A percentile compares a stretch with the other conserved stretches of the same genome.
phyloP scores from a whole-genome alignment of 2,113 vertebrate species.

The Phalacrocorax pelagicus region DNA sequence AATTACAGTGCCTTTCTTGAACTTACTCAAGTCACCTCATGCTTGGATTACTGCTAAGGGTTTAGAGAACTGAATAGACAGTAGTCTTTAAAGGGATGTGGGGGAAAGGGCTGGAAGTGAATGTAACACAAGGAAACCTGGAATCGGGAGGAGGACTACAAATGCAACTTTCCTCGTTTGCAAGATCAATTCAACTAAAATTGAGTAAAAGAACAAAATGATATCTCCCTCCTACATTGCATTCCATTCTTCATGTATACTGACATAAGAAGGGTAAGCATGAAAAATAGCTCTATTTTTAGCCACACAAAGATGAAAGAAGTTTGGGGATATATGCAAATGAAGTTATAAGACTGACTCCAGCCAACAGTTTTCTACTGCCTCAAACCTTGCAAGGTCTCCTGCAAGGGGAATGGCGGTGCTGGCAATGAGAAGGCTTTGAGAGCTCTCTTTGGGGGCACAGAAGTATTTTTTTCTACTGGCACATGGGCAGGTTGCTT shows the following conservation, averaged over 20 bases:
- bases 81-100: background rate
- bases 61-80: background rate
- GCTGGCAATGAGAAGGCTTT: background rate
- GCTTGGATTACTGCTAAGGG: background rate
- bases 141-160: background rate
- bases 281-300: constrained; percentile 20
- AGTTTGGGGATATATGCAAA: background rate
- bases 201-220: background rate
- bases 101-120: background rate
- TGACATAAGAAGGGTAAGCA: background rate
- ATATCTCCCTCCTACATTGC: background rate
- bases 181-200: constrained; percentile 17
- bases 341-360: background rate
- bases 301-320: background rate
- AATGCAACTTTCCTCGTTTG: background rate
- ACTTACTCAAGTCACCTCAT: background rate
- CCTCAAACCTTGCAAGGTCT: background rate
- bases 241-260: background rate
- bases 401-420: background rate
- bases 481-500: background rate
- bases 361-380: background rate
- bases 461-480: background rate
- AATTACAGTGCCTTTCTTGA: background rate
- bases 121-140: background rate
- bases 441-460: background rate